Conservation (phyloP, 2,888 invertebrate species). For the Mythimna loreyi region DNA sequence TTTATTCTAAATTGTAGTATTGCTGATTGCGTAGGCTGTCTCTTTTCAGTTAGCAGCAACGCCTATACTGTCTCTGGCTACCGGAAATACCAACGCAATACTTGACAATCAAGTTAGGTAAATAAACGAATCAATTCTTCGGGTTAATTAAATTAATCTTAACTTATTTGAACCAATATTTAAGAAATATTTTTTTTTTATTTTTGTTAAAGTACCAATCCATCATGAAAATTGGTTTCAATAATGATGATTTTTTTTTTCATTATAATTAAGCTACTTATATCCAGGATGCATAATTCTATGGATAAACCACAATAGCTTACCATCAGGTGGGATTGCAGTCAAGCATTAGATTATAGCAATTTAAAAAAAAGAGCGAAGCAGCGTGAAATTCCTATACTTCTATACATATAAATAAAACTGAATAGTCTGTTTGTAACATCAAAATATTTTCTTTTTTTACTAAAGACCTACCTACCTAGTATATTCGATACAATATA, state of each 20-base stretch:
- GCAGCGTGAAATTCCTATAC: neutral
- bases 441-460: too few species aligned
- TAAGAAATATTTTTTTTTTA: neutral
- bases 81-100: neutral
- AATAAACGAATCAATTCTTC: neutral
- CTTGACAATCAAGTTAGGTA: neutral
- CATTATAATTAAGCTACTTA: too few species aligned
- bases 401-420: too few species aligned
- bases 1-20: neutral
- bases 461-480: too few species aligned
- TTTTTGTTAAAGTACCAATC: neutral
- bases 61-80: neutral
- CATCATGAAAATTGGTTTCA: neutral
- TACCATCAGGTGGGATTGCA: too few species aligned
- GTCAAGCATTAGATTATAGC: too few species aligned
- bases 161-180: neutral
- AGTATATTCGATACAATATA: too few species aligned
- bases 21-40: neutral
- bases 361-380: too few species aligned
- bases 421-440: too few species aligned
- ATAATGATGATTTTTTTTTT: too few species aligned
- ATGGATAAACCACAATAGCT: too few species aligned
- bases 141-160: neutral
- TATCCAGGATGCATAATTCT: too few species aligned
- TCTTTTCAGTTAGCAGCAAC: neutral